Base-by-base conservation (phyloP, 1,140 invertebrate genomes). In the Antheraea pernyi region DNA sequence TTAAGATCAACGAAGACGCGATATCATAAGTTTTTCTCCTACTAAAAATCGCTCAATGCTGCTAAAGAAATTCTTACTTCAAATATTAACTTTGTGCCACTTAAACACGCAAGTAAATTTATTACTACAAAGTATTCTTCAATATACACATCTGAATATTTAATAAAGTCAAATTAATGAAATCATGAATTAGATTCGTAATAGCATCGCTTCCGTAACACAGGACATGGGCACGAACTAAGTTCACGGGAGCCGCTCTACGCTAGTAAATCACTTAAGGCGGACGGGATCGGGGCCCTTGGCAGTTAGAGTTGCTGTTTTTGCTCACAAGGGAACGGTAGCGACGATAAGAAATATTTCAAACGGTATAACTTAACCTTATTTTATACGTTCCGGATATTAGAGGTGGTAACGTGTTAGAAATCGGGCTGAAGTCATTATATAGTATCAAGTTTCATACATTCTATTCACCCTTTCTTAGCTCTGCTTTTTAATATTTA, bases 251-350 rank as follows among this genome's bases (percentile, higher is more conserved):
- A 79, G 79, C 82, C 79, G 79, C 86, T 81, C 70, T 72, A 82
- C 81, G 84, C 81, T 78, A 73, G 79, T 90, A 90, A 88, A 90
- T 88, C 88, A 90, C 85, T 88, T 88, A 86, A 81, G 78, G 73
- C 78, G 77, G 76, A 83, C 80, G 70, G 77, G 69, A 71, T 74
- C 71, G 75, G 73, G 71, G 46, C 61, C 67, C 68, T 74, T 67
- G 59, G 77, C 82, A 78, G 75, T 81, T 82, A 81, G 81, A 86
- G 76, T 80, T 83, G 74, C 86, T 84, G 84, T 84, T 86, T 86
- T 86, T 82, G 79, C 83, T 82, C 79, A 80, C 78, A 30, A 71
- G 81, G 84, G 80, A 85, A 73, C 75, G 66, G 68, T 13, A 70
- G 75, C 69, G 72, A 71, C 76, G 78, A 84, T 85, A 85, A 82